Base-by-base conservation (phyloP, 2,113 vertebrate species). In the Carassius gibelio region DNA sequence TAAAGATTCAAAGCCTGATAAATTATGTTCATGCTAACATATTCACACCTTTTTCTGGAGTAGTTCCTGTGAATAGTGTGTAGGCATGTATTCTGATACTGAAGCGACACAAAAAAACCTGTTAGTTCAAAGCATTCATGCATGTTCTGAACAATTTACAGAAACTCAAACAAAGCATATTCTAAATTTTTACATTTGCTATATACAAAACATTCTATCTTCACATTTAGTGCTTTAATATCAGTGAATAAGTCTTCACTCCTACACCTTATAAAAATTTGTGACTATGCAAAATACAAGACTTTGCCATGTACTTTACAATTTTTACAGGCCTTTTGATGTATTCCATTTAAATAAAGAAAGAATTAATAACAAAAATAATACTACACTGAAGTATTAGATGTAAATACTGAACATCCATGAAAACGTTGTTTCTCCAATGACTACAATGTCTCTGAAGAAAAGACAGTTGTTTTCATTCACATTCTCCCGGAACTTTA, bases 261-360 rank as follows among this genome's bases (percentile, higher is more conserved):
- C 19, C 10, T 82, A 38, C 30, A 13, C 23, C n/a, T 68, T 52
- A 69, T 30, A 81, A 34, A 79, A 61, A 50, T 8, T 0, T 45
- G 52, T 78, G 59, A 62, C 21, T 72, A 55, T 61, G 74, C 26
- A 50, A 79, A 74, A 50, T 59, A 71, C 66, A 48, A 59, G 17
- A 80, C 34, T 59, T 79, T 80, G 48, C 15, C 5, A 80, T n/a
- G 50, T 69, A 79, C 61, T 38, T 81, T 50, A 69, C 50, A 69
- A 59, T 80, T 79, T 80, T 30, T 59, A 85, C 76, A 80, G 42
- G 23, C 45, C 26, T 26, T 66, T 81, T 66, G 78, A 23, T 66
- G 23, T 66, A 81, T 17, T 26, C 13, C 34, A 38, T 79, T 23
- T 57, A 19, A 55, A 76, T 3, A 14, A 62, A 36, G 30, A 30